Evolutionary conservation across 2,113 vertebrate genomes (phyloP).

Genomic region (Melanotaenia duboulayi): DNA sequence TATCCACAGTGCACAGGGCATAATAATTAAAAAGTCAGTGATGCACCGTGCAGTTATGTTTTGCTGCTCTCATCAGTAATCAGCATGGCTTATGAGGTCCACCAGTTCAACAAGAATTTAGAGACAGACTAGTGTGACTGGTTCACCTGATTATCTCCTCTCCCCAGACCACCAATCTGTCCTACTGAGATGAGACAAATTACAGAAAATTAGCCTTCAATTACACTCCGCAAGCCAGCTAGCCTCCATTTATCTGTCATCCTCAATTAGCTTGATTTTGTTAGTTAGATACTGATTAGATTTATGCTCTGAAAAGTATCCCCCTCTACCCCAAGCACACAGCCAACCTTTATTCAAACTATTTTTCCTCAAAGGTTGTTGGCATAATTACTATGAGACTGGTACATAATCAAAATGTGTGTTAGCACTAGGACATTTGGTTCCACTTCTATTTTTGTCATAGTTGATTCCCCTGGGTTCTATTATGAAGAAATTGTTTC

Average conservation of each 20-base stretch:
- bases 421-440: conserved; percentile 14
- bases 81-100: conserved; percentile 51
- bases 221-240: conserved; percentile 60
- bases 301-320: conserved; percentile 52
- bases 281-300: conserved; percentile 74
- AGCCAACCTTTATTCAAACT: conserved; percentile 16
- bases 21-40: conserved; percentile 16
- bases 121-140: conserved; percentile 63
- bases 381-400: conserved; percentile 47
- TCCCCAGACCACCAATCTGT: conserved; percentile 65
- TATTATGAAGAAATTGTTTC: no score
- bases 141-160: conserved; percentile 75
- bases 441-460: conserved; percentile 27
- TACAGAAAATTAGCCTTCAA: conserved; percentile 74
- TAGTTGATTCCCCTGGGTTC: not conserved
- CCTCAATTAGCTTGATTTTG: conserved; percentile 71
- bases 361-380: conserved; percentile 18
- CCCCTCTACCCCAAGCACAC: conserved; percentile 39
- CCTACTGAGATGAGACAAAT: conserved; percentile 73
- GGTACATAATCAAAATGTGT: conserved; percentile 33
- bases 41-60: conserved; percentile 27
- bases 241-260: conserved; percentile 68
- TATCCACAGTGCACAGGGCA: not conserved
- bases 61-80: conserved; percentile 35
- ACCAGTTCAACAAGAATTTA: conserved; percentile 52